phyloP scores from a whole-genome alignment of 2,113 vertebrate species.

The Oreocharis arfaki region DNA sequence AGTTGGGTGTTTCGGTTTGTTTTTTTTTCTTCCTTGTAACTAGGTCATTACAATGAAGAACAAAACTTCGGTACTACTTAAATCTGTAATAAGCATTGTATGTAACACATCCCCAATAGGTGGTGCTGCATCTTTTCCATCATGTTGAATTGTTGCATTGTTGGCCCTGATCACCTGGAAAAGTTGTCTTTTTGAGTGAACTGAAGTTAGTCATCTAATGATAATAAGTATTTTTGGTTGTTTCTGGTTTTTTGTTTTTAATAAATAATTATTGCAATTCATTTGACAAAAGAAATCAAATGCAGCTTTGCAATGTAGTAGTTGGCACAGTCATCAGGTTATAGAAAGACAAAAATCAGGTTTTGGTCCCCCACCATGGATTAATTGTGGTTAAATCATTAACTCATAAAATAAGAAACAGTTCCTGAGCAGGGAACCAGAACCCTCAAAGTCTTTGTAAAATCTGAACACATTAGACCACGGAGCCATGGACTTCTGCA shows the following conservation, averaged over 20 bases:
- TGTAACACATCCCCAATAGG: constrained; percentile 3
- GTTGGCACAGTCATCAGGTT: not conserved
- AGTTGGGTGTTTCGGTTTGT: not conserved
- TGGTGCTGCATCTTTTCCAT: constrained; percentile 42
- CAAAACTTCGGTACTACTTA: not conserved
- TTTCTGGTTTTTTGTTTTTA: not conserved
- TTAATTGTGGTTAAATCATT: not conserved
- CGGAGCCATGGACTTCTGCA: not conserved
- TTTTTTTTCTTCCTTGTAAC: not conserved
- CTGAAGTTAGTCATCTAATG: not conserved
- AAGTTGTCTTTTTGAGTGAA: not conserved
- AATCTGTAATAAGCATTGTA: not conserved
- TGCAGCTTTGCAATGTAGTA: not conserved
- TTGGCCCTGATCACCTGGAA: not conserved
- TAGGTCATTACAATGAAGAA: not conserved
- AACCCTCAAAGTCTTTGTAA: not conserved
- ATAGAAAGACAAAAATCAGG: not conserved
- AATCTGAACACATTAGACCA: not conserved
- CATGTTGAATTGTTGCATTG: not conserved
- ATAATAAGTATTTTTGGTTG: not conserved
- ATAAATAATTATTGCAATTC: not conserved
- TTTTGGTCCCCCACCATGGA: not conserved
- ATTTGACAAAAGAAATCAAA: not conserved
- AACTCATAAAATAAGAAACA: not conserved
- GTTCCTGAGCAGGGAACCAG: not conserved